Base-by-base conservation (phyloP, 1,140 invertebrate species). In the Cryptotermes secundus region DNA sequence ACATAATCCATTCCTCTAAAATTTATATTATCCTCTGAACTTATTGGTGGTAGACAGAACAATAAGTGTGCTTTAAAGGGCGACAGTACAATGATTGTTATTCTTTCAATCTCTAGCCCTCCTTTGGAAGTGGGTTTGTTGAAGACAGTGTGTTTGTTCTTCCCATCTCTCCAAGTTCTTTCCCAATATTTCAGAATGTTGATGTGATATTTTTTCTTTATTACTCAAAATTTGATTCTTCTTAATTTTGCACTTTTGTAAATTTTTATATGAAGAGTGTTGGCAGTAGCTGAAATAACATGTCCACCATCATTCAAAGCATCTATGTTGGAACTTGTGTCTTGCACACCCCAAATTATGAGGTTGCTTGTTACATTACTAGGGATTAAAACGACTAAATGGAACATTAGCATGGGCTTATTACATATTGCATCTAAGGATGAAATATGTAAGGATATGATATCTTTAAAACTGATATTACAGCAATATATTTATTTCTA, bases 301-400 rank as follows among this genome's bases (percentile, higher is more conserved):
- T 38, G 34, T 35, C 35, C 38, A 34, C 65, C 72, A 53, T 14
- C 38, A 83, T 84, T 81, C 42, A 31, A 83, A 45, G 2, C 36
- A 42, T 49, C 80, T 80, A 9, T 79, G 35, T 59, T 83, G 34
- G 31, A 34, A 83, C n/a, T 59, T 10, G 16, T 85, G 4, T 35
- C 82, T 35, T 49, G 31, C 14, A 79, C 34, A 45, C 45, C 84
- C 49, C 85, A 80, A 42, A 84, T 81, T 82, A 83, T 53, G 88
- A 89, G 88, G 87, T 86, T 72, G 34, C 42, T 45, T 38, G 35
- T 10, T 36, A 87, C 87, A 72, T 89, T 83, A 86, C 89, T 88
- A 86, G 88, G 45, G 3, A 22, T 49, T 49, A 22, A 49, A 49
- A 49, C 22, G 4, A 49, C 3, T 14, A 22, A 14, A 49, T 49